These are phyloP conservation scores for Epinotia demarniana DNA, from an alignment of 2,888 invertebrate genomes.

Conservation along the genomic window DNA sequence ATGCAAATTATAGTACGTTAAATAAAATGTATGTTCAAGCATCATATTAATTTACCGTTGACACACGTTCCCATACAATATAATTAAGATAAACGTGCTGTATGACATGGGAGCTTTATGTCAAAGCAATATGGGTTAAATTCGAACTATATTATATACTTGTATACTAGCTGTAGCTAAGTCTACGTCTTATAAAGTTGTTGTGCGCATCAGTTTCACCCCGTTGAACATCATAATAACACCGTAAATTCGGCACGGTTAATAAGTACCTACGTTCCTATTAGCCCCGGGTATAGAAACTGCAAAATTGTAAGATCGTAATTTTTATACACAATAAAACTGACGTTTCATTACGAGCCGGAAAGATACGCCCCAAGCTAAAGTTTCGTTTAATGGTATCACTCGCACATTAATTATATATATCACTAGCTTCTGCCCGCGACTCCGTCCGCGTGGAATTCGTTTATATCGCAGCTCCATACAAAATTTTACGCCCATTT, in stretches of 20 bases:
- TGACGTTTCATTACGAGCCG: not conserved
- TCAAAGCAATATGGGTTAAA: too few species aligned
- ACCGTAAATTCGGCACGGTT: conserved; percentile 24
- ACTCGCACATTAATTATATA: too few species aligned
- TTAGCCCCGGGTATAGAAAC: conserved; percentile 9
- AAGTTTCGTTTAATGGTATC: not conserved
- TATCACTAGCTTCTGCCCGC: too few species aligned
- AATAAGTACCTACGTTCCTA: conserved; percentile 1
- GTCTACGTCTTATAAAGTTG: conserved; percentile 29
- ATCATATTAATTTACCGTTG: too few species aligned
- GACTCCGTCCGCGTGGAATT: too few species aligned
- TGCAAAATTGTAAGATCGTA: not conserved
- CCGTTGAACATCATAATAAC: conserved; percentile 31
- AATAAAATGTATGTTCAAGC: too few species aligned
- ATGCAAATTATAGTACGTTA: too few species aligned
- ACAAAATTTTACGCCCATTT: too few species aligned
- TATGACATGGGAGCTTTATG: too few species aligned
- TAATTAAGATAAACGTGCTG: too few species aligned
- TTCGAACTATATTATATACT: not conserved
- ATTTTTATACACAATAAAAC: not conserved
- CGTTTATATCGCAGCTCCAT: too few species aligned
- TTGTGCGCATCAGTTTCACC: conserved; percentile 18
- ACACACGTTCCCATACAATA: too few species aligned
- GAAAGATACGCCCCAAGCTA: not conserved
- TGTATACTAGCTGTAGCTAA: conserved; percentile 9